Evolutionary conservation across 2,797 vertebrate genomes (phyloP).

Genomic region (Kryptopterus vitreolus): DNA sequence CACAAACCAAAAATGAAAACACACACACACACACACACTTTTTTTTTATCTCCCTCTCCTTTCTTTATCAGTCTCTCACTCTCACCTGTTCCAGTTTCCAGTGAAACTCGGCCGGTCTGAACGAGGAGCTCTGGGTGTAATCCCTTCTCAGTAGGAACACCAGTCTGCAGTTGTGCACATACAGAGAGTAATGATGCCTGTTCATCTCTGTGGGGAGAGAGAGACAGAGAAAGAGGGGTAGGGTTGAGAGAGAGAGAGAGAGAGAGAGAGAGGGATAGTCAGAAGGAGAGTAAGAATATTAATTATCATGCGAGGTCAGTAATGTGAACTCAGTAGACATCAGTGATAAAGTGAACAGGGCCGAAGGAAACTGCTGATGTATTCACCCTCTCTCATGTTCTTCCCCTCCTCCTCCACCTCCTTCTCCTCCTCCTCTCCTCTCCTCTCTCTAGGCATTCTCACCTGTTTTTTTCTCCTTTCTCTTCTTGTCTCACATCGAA

Average conservation of each 20-base stretch:
- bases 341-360: slow-evolving; percentile 8
- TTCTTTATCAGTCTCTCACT: slow-evolving; percentile 59
- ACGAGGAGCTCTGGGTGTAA: slow-evolving; percentile 90
- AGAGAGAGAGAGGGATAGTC: slow-evolving; percentile 20
- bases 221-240: no score
- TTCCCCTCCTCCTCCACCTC: neutral
- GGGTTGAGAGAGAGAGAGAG: slow-evolving; percentile 23
- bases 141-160: slow-evolving; percentile 93
- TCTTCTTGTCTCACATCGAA: neutral
- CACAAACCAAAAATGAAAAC: neutral
- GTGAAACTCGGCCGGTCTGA: slow-evolving; percentile 95
- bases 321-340: slow-evolving; percentile 37
- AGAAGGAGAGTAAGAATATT: slow-evolving; percentile 23
- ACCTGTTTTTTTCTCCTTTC: neutral
- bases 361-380: slow-evolving; percentile 20
- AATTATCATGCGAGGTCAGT: slow-evolving; percentile 42
- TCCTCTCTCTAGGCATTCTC: neutral
- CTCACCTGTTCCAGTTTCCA: slow-evolving; percentile 97
- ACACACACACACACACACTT: neutral
- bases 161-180: slow-evolving; percentile 94
- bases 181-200: slow-evolving; percentile 94
- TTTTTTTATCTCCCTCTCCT: neutral
- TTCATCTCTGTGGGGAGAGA: slow-evolving; percentile 87
- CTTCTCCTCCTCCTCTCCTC: no score
- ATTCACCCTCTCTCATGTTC: slow-evolving; percentile 4